Conservation (phyloP, 2,113 vertebrate genomes). For the Leptobrachium leishanense region DNA sequence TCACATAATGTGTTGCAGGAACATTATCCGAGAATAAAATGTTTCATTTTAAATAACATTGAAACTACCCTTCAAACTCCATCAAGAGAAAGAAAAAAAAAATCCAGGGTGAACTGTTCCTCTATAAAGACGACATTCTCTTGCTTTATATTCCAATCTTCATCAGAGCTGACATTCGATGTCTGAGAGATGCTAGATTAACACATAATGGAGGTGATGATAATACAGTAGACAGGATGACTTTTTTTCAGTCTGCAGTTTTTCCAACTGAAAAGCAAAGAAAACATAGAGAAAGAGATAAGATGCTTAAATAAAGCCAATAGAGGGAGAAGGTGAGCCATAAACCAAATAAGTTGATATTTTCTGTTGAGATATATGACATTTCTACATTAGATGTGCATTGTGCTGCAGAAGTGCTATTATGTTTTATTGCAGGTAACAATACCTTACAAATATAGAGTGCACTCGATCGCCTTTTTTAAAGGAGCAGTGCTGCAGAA, state of each 20-base stretch:
- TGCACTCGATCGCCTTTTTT: not conserved
- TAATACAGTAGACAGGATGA: not conserved
- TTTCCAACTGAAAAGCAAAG: not conserved
- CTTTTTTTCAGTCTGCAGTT: not conserved
- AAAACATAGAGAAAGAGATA: not conserved
- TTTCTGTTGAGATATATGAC: not conserved
- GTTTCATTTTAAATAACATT: constrained; percentile 2
- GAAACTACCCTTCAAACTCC: not conserved
- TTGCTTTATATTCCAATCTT: constrained; percentile 8
- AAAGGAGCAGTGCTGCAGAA: not conserved
- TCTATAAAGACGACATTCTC: not conserved
- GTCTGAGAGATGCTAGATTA: not conserved
- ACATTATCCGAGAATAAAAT: not conserved
- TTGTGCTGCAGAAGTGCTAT: not conserved
- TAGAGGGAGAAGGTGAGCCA: constrained; percentile 44
- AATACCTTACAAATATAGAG: constrained; percentile 5
- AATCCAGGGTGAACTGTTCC: not conserved
- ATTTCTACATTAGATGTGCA: not conserved
- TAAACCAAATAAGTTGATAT: constrained; percentile 1
- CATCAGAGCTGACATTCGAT: constrained; percentile 9
- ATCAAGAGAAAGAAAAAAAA: not conserved
- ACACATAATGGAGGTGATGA: not conserved
- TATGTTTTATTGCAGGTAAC: not conserved
- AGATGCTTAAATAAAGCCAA: constrained; percentile 35
- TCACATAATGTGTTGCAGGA: not conserved